These are phyloP conservation scores for Apomyelois bistriatella DNA, from an alignment of 2,888 invertebrate species.

Conservation along the genomic window DNA sequence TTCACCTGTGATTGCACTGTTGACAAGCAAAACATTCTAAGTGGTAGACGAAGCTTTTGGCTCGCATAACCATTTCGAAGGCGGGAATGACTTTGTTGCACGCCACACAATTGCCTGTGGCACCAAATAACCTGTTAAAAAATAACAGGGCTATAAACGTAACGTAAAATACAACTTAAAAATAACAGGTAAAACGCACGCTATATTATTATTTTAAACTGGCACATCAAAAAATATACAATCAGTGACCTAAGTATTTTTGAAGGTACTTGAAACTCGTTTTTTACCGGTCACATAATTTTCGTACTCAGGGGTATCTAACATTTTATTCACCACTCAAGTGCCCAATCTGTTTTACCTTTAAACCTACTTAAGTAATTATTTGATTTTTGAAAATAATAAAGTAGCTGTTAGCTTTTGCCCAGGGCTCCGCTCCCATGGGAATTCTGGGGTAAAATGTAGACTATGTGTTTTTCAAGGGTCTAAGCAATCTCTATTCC, in stretches of 20 bases:
- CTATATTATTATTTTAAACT: slow-evolving; percentile 35
- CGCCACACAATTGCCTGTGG: slow-evolving; percentile 93
- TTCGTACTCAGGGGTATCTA: too few species aligned
- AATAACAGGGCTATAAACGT: slow-evolving; percentile 28
- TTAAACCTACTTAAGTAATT: too few species aligned
- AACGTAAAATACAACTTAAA: slow-evolving; percentile 19
- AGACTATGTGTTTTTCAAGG: too few species aligned
- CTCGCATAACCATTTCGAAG: slow-evolving; percentile 97
- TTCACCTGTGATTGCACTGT: slow-evolving; percentile 94
- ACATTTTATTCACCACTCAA: too few species aligned
- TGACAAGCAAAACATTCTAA: slow-evolving; percentile 97
- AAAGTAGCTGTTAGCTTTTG: too few species aligned
- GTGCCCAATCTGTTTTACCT: too few species aligned
- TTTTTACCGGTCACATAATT: too few species aligned
- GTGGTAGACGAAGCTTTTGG: slow-evolving; percentile 94
- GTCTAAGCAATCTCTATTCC: too few species aligned
- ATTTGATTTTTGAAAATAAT: too few species aligned
- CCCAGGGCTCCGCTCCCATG: too few species aligned
- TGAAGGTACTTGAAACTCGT: too few species aligned
- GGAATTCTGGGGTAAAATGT: too few species aligned
- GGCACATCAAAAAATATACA: slow-evolving; percentile 23
- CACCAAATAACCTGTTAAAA: slow-evolving; percentile 89
- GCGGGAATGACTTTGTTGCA: slow-evolving; percentile 96
- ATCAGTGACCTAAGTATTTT: background rate
- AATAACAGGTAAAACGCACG: slow-evolving; percentile 36